A percentile compares a stretch with the other conserved stretches of the same genome.
Conservation (phyloP, 1,140 invertebrate species). For the Arctopsyche grandis region DNA sequence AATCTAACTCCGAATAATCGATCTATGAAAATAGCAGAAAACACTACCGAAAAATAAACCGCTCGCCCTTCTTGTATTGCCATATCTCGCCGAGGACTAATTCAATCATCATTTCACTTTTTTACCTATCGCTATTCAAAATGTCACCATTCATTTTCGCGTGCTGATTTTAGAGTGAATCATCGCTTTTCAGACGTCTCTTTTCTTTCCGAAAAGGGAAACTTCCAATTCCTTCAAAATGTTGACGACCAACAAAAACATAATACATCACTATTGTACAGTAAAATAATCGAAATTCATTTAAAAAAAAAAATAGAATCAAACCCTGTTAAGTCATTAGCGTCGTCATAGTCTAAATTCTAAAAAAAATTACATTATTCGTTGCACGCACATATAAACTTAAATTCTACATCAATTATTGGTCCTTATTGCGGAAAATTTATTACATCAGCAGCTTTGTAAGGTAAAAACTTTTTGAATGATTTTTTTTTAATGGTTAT, state of each 20-base stretch:
- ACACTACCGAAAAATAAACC: not conserved
- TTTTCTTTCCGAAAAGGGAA: constrained; percentile 5
- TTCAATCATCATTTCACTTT: not conserved
- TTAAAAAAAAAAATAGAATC: not conserved
- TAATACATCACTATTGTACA: constrained; percentile 49
- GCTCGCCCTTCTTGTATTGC: not conserved
- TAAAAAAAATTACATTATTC: not conserved
- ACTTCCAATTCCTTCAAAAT: constrained; percentile 30
- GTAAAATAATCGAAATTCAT: constrained; percentile 44
- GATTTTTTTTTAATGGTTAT: not conserved
- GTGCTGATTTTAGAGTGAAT: not conserved
- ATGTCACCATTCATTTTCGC: not conserved
- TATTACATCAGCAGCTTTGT: not conserved
- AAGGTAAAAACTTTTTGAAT: not conserved
- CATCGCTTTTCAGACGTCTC: not conserved
- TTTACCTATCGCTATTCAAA: constrained; percentile 10
- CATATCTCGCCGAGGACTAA: not conserved
- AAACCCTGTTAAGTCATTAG: not conserved
- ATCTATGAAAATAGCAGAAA: not conserved
- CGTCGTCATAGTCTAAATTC: not conserved
- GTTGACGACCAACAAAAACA: constrained; percentile 43
- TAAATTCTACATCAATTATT: not conserved
- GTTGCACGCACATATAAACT: not conserved
- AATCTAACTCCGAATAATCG: not conserved
- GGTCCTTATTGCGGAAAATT: not conserved